These are phyloP conservation scores for Syngnathus typhle DNA, from an alignment of 2,113 vertebrate genomes.

Conservation along the genomic window DNA sequence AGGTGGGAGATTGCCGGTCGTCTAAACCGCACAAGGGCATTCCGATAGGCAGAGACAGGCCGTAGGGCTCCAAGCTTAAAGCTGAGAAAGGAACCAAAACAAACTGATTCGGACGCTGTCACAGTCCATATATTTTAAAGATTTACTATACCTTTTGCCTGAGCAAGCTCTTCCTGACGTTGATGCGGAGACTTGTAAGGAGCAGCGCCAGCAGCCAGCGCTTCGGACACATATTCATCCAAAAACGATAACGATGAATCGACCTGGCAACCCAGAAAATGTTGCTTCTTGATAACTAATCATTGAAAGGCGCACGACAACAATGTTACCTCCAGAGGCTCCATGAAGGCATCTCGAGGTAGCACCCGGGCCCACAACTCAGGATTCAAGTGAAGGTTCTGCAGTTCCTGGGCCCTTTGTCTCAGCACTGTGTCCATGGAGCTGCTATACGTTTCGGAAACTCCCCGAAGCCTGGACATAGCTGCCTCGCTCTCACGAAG, in stretches of 20 bases:
- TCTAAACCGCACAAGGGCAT: constrained; percentile 75
- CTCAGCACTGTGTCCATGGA: constrained; percentile 84
- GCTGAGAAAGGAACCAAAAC: constrained; percentile 66
- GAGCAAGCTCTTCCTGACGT: constrained; percentile 85
- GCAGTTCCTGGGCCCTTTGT: constrained; percentile 84
- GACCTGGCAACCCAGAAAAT: constrained; percentile 67
- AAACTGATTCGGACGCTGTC: neutral
- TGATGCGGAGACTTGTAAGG: constrained; percentile 94
- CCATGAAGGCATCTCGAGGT: constrained; percentile 60
- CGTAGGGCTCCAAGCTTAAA: constrained; percentile 89
- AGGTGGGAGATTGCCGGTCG: constrained; percentile 86
- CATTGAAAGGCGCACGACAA: too few species aligned
- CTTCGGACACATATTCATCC: constrained; percentile 92
- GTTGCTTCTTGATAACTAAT: neutral
- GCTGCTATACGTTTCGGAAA: constrained; percentile 71
- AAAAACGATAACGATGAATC: constrained; percentile 95
- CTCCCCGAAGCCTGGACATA: constrained; percentile 59
- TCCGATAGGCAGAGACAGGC: constrained; percentile 79
- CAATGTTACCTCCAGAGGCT: constrained; percentile 52
- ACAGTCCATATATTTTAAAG: constrained; percentile 2
- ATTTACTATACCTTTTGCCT: constrained; percentile 80
- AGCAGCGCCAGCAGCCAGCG: constrained; percentile 80
- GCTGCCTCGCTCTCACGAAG: constrained; percentile 61
- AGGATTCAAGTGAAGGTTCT: constrained; percentile 74
- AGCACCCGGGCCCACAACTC: constrained; percentile 73